Evolutionary conservation across 2,113 vertebrate genomes (phyloP).

Genomic region (Pteruthius melanotis): DNA sequence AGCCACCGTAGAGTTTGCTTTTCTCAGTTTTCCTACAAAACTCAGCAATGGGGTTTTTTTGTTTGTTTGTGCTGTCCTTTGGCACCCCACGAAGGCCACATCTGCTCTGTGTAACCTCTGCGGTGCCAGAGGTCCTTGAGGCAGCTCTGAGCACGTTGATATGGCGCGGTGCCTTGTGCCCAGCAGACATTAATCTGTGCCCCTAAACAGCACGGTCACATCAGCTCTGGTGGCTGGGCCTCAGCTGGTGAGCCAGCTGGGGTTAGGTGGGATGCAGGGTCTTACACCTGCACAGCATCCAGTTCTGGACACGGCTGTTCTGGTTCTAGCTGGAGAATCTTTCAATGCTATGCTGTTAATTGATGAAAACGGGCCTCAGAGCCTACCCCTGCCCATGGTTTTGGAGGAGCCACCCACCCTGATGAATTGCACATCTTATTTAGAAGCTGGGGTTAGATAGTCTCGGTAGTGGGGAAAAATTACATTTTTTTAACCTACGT

Average conservation of each 20-base stretch:
- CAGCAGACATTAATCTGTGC: neutral
- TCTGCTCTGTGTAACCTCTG: neutral
- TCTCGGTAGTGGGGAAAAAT: neutral
- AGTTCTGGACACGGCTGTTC: neutral
- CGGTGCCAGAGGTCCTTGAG: neutral
- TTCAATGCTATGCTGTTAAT: neutral
- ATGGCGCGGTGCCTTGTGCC: rapidly evolving
- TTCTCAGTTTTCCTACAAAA: neutral
- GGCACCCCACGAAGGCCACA: rapidly evolving
- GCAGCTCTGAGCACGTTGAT: neutral
- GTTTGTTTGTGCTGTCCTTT: neutral
- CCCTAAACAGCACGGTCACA: neutral
- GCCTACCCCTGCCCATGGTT: neutral
- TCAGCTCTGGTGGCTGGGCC: neutral
- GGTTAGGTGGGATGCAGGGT: neutral
- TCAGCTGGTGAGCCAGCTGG: rapidly evolving
- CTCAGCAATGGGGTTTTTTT: rapidly evolving
- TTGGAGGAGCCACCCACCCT: neutral
- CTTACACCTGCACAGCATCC: neutral
- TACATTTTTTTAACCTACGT: neutral
- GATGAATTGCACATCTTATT: neutral
- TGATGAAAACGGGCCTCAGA: neutral
- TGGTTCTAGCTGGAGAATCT: neutral
- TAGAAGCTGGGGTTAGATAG: neutral
- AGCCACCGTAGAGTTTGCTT: neutral